These are phyloP conservation scores for Ginglymostoma cirratum DNA, from an alignment of 2,113 vertebrate species.

Conservation along the genomic window DNA sequence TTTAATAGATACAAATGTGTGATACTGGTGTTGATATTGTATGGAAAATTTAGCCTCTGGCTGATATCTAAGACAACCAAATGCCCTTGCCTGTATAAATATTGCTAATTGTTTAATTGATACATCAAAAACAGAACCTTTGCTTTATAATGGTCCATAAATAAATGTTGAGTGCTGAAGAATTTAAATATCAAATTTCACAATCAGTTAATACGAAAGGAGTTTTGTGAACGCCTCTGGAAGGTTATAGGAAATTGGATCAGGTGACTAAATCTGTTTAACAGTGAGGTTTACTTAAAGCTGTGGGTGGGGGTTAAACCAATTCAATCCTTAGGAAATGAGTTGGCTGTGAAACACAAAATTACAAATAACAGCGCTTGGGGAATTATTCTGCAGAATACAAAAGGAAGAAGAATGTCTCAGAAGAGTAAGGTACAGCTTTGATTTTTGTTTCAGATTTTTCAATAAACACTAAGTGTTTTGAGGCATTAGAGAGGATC, in stretches of 20 bases:
- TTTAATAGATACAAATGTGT: not conserved
- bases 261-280: constrained; percentile 29
- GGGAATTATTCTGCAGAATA: not conserved
- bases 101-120: not conserved
- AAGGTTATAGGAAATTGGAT: constrained; percentile 10
- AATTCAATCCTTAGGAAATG: constrained; percentile 29
- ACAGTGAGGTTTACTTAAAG: constrained; percentile 29
- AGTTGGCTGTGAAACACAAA: not conserved
- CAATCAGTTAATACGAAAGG: not conserved
- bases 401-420: not conserved
- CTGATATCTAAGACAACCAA: not conserved
- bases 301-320: constrained; percentile 6
- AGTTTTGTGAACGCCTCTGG: not conserved
- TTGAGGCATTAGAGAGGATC: not conserved
- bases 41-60: not conserved
- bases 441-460: not conserved
- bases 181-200: constrained; percentile 17
- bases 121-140: not conserved
- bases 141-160: not conserved
- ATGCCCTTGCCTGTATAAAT: not conserved
- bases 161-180: not conserved
- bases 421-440: constrained; percentile 15
- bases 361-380: not conserved
- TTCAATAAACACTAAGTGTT: not conserved
- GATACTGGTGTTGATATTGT: not conserved